Evolutionary conservation across 1,140 invertebrate species (phyloP).

Genomic region (Radopholus similis): DNA sequence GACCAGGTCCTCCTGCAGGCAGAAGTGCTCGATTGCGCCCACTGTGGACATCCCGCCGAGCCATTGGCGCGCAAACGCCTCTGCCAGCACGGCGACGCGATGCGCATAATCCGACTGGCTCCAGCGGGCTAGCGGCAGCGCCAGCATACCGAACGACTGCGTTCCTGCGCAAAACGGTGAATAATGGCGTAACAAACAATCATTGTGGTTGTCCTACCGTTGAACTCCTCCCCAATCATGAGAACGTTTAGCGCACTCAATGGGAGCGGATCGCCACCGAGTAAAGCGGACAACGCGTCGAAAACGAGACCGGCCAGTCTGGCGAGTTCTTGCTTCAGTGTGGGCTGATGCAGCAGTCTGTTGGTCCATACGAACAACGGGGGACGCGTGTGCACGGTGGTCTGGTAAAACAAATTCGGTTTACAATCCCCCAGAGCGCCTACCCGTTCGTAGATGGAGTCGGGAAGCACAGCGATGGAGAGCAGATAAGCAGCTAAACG

Average conservation of each 20-base stretch:
- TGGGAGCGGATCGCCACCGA: constrained; percentile 31
- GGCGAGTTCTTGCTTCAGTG: constrained; percentile 26
- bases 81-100: constrained; percentile 36
- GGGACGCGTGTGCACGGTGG: constrained; percentile 4
- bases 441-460: constrained; percentile 33
- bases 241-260: constrained; percentile 25
- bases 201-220: constrained; percentile 10
- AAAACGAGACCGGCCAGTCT: constrained; percentile 10
- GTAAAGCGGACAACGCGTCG: constrained; percentile 18
- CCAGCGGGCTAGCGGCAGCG: constrained; percentile 28
- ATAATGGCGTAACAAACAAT: not conserved
- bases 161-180: constrained; percentile 21
- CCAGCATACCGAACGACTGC: constrained; percentile 36
- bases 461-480: constrained; percentile 31
- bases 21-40: constrained; percentile 14
- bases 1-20: constrained; percentile 41
- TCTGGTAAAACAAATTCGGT: constrained; percentile 1
- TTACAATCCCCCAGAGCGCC: not conserved
- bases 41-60: constrained; percentile 38
- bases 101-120: constrained; percentile 38
- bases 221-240: constrained; percentile 25
- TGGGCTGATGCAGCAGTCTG: constrained; percentile 14
- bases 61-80: constrained; percentile 36
- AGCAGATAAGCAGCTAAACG: constrained; percentile 38
- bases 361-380: constrained; percentile 29